Evolutionary conservation across 2,113 vertebrate species (phyloP).

Genomic region (Manacus vitellinus): DNA sequence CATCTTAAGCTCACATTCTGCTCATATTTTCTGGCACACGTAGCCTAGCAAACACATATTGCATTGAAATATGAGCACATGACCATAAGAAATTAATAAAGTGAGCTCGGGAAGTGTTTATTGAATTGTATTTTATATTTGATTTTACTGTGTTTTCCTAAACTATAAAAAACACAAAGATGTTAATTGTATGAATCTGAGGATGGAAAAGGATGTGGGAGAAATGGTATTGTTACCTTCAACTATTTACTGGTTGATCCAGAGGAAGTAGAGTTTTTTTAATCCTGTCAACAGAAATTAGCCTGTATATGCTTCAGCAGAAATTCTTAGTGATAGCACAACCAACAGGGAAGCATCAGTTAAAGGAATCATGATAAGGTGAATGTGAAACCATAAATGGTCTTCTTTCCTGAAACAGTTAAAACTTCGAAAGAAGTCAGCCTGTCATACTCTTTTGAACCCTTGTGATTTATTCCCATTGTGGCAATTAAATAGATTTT

Average conservation of each 20-base stretch:
- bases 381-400: not conserved
- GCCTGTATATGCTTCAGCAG: not conserved
- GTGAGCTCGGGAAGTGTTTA: not conserved
- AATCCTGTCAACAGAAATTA: slow-evolving; percentile 12
- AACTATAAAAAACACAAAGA: not conserved
- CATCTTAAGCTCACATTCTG: not conserved
- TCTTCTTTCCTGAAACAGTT: not conserved
- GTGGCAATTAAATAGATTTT: not conserved
- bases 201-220: not conserved
- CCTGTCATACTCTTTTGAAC: not conserved
- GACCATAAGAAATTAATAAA: not conserved
- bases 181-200: not conserved
- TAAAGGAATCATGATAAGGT: not conserved
- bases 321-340: not conserved
- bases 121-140: not conserved
- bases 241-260: not conserved
- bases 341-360: not conserved
- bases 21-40: fast-evolving
- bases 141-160: not conserved
- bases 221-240: not conserved
- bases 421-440: not conserved
- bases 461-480: not conserved
- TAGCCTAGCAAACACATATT: not conserved
- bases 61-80: not conserved
- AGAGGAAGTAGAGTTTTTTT: slow-evolving; percentile 12